Evolutionary conservation across 2,113 vertebrate species (phyloP), one percentile per base, ranked within the genome.

Genomic region (Plectropomus leopardus): DNA sequence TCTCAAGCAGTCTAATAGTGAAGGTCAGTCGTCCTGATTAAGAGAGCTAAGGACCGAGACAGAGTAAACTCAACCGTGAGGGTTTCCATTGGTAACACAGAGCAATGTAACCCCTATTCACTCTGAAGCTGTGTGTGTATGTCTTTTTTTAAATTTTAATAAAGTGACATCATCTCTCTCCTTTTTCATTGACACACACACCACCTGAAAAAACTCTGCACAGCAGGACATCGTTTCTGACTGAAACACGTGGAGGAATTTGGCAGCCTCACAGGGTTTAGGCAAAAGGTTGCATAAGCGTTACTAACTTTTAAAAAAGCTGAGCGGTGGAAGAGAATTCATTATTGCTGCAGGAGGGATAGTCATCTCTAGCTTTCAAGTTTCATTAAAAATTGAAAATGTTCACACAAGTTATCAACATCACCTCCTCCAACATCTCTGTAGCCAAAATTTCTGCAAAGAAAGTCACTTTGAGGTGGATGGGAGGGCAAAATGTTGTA

Each of bases 331-430:
- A 57, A 69, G 55, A 61, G 34, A 82, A 84, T 77, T 68, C 78
- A 84, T 75, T 65, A 57, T 36, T 64, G 54, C 85, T 80, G 72
- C 68, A 72, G 82, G 79, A 83, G 30, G 50, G 47, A 44, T 30
- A 78, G 58, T 76, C 53, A 70, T 83, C 32, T 45, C 53, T 24
- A 50, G 72, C 87, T 84, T 80, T 85, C 73, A 86, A 86, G 75
- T 86, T 76, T 72, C 72, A 87, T 86, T 80, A 85, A 83, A 89
- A 87, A 83, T 89, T 53, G 4, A 85, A 61, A 57, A 57, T 40
- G 54, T 78, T 78, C 75, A 7, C 63, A 36, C 24, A 11, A 6
- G 51, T 73, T 72, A 76, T 54, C 63, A 73, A 11, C 66, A 30
- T 57, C 10, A 26, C 60, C 36, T 55, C 45, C 48, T 30, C 60